Base-by-base conservation (phyloP, 2,797 vertebrate species). In the Miichthys miiuy region DNA sequence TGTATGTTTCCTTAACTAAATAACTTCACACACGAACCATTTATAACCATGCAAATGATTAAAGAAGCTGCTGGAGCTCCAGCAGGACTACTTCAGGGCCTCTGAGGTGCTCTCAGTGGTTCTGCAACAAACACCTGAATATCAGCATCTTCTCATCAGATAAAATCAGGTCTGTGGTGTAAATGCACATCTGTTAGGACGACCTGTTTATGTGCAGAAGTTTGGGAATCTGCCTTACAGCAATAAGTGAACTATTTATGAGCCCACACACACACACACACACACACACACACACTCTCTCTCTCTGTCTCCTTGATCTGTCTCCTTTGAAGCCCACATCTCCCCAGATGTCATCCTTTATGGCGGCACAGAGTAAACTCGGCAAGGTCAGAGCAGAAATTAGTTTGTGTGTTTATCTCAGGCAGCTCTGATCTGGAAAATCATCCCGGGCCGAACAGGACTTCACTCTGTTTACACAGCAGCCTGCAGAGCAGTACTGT, bases 181-280 rank as follows among this genome's bases (percentile, higher is more conserved):
- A 3, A 21, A 2, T 25, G 44, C 65, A 81, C 74, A 81, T 78
- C 71, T 82, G 80, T 80, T 68, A 27, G 3, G 14, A 1, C 5
- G 14, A 25, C 0, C 34, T 3, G n/a, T 57, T 30, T 34, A 61
- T 52, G 41, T 68, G 54, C 64, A 70, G 21, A 48, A 2, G 23
- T 61, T 62, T 42, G 16, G 11, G 34, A 64, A 50, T 65, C 42
- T 73, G 65, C 85, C 87, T 81, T n/a, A 34, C 56, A 85, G 85
- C 82, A 50, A 60, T 21, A 38, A 48, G 61, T 57, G 4, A 81
- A 51, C 72, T 79, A 65, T 85, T 85, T 88, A 85, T 72, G 67
- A 68, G 52, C 77, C 58, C 38, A 65, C 62, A 11, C 61, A 41
- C 50, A 51, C 50, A 21, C 50, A 13, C 46, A 50, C 46, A 12